These are phyloP conservation scores for Leguminivora glycinivorella DNA, from an alignment of 1,140 invertebrate genomes.

Conservation along the genomic window DNA sequence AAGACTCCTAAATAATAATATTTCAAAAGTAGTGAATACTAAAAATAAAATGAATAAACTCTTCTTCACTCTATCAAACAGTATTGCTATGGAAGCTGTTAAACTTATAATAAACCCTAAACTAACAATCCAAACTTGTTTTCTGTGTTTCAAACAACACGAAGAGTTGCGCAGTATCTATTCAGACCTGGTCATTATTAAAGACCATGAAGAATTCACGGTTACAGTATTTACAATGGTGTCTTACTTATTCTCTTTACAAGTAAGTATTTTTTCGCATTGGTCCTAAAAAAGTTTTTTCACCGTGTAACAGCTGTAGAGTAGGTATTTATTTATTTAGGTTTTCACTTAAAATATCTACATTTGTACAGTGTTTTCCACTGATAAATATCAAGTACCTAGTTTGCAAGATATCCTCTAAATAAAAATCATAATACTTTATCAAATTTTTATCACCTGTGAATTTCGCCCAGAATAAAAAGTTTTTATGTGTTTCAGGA, in stretches of 20 bases:
- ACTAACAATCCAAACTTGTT: slow-evolving; percentile 36
- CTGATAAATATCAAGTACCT: background rate
- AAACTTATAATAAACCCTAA: background rate
- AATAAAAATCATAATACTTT: too few species aligned
- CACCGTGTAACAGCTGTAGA: too few species aligned
- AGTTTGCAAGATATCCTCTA: background rate
- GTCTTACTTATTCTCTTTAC: slow-evolving; percentile 42
- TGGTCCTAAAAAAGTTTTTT: background rate
- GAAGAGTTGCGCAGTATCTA: slow-evolving; percentile 34
- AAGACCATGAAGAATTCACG: slow-evolving; percentile 32
- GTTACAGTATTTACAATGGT: slow-evolving; percentile 40
- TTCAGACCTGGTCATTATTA: slow-evolving; percentile 39
- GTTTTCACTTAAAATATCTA: too few species aligned
- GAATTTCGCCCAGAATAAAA: background rate
- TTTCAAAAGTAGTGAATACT: too few species aligned
- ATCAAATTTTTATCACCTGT: too few species aligned
- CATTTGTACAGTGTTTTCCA: too few species aligned
- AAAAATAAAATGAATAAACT: background rate
- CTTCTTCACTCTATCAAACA: background rate
- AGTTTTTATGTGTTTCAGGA: slow-evolving; percentile 48
- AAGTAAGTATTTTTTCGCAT: slow-evolving; percentile 43
- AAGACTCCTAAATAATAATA: too few species aligned
- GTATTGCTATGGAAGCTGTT: background rate
- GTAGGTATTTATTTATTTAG: background rate
- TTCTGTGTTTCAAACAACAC: slow-evolving; percentile 47